Conservation (phyloP, 1,140 invertebrate species). For the Drosophila bocqueti region DNA sequence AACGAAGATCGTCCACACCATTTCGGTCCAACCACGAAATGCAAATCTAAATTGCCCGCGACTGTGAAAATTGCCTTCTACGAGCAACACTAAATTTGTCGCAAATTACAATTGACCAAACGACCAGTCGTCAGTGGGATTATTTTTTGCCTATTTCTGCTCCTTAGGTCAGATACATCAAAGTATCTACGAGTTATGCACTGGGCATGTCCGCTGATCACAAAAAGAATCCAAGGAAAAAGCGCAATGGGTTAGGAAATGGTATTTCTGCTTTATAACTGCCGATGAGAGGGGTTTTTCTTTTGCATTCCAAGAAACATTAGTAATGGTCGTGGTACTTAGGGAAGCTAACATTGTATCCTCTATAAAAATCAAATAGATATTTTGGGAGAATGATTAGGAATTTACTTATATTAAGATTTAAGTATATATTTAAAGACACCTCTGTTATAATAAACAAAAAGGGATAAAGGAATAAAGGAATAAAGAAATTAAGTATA, state of each 20-base stretch:
- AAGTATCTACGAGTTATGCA: constrained; percentile 29
- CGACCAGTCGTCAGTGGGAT: not conserved
- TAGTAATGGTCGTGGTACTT: constrained; percentile 2
- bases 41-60: constrained; percentile 34
- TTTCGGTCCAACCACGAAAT: constrained; percentile 45
- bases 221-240: constrained; percentile 11
- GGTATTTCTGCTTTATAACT: constrained; percentile 40
- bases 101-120: constrained; percentile 63
- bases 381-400: no score
- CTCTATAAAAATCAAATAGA: not conserved
- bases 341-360: not conserved
- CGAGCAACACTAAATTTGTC: constrained; percentile 60
- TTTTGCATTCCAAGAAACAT: constrained; percentile 8
- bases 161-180: constrained; percentile 25
- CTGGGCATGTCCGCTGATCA: constrained; percentile 1
- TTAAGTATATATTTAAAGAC: not conserved
- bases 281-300: constrained; percentile 7
- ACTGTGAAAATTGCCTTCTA: constrained; percentile 38
- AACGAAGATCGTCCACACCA: constrained; percentile 32
- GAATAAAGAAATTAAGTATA: no score
- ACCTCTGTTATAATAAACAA: not conserved
- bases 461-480: no score
- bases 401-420: not conserved
- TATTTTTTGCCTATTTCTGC: no score
- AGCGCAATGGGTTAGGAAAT: not conserved